Base-by-base conservation (phyloP, 2,888 invertebrate species). In the Sinopyrophorus schimmeli region DNA sequence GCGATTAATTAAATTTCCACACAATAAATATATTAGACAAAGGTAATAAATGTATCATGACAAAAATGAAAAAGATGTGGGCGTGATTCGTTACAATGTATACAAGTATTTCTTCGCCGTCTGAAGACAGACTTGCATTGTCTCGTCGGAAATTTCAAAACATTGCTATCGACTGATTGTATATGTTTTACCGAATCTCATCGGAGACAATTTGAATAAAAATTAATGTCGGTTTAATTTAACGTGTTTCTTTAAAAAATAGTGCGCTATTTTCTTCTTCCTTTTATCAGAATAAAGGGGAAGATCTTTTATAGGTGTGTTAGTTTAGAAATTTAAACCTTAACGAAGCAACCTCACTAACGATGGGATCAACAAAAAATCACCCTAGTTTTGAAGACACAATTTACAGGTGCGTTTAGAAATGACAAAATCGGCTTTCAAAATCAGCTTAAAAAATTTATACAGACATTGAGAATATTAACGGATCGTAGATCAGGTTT, bases 281-380 rank as follows among this genome's bases (percentile, higher is more conserved):
- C n/a, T n/a, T n/a, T n/a, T n/a, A n/a, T n/a, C 6, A 3, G 32
- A 20, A 32, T 32, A 20, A 32, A 32, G 20, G 32, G 11, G 17
- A 20, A 32, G 32, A 20, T 28, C 10, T 31, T 15, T 11, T 24
- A 9, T 41, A 41, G 41, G 41, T 41, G 41, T 31, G 41, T 41
- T 41, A 31, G 41, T 41, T 41, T 41, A 41, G 31, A 41, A 41
- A 41, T 41, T 41, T 41, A 41, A 41, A 41, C 41, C 30, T 24
- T 41, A 41, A 41, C 41, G 41, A 41, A 41, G 41, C 41, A 31
- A 41, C 41, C 31, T 31, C 31, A 30, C 41, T 41, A 41, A 41
- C 24, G 41, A 41, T 17, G 41, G 30, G 41, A 31, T 31, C 24
- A 30, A 30, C 41, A 41, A 41, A 41, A 41, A 41, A 28, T 41